Conservation (phyloP, 2,797 vertebrate species). For the Acanthurus leucopareius region DNA sequence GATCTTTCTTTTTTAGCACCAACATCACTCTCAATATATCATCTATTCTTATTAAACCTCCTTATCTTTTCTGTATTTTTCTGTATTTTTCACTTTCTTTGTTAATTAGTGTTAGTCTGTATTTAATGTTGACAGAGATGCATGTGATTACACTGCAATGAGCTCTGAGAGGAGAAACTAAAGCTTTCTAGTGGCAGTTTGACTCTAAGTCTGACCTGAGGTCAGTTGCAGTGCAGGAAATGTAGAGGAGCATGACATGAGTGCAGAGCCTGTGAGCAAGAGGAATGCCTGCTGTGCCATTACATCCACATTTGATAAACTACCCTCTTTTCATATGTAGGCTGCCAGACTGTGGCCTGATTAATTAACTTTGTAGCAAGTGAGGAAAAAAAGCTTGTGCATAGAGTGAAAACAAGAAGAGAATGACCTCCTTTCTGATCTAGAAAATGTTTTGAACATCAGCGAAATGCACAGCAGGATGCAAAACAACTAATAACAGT, state of each 20-base stretch:
- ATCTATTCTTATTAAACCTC: constrained; percentile 12
- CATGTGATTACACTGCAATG: constrained; percentile 15
- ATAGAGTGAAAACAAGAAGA: not conserved
- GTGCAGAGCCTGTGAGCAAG: constrained; percentile 18
- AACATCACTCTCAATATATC: constrained; percentile 5
- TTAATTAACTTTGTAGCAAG: constrained; percentile 17
- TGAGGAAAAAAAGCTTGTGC: not conserved
- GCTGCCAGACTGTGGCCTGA: constrained; percentile 10
- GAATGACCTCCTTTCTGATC: not conserved
- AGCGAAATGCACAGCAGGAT: not conserved
- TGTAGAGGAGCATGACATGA: constrained; percentile 27
- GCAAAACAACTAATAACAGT: not conserved
- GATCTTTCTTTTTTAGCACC: not conserved
- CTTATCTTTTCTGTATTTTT: not conserved
- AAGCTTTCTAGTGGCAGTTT: constrained; percentile 9
- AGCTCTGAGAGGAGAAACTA: constrained; percentile 13
- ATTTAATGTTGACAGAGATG: constrained; percentile 13
- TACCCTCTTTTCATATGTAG: constrained; percentile 15
- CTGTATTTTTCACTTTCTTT: not conserved
- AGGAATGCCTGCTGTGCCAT: not conserved
- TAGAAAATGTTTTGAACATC: constrained; percentile 2
- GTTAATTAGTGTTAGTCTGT: not conserved
- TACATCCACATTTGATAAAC: constrained; percentile 23
- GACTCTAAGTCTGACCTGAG: constrained; percentile 32
- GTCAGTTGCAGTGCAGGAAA: constrained; percentile 35